Percentiles rank a stretch among this genome's conserved stretches.
Evolutionary conservation across 2,113 vertebrate species (phyloP).

Genomic region (Cottus gobio): DNA sequence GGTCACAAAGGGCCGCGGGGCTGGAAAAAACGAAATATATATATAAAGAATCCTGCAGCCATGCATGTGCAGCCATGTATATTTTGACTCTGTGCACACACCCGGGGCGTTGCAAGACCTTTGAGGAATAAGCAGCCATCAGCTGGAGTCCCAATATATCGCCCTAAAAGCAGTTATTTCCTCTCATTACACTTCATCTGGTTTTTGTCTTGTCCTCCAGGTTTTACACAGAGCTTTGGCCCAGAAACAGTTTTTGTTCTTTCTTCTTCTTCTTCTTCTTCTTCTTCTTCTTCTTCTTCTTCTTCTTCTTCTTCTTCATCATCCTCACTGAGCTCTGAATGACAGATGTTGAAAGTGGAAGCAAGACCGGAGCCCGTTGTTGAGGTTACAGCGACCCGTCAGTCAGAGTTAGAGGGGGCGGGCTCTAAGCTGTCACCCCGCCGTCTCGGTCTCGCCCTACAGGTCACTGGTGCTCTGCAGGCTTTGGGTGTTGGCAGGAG

Average conservation of each 20-base stretch:
- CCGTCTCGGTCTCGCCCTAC: constrained; percentile 62
- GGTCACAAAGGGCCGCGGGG: constrained; percentile 16
- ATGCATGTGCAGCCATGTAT: constrained; percentile 6
- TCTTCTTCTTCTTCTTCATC: no score
- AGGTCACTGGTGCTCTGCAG: constrained; percentile 69
- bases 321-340: constrained; percentile 34
- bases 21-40: constrained; percentile 15
- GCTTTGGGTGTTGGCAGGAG: constrained; percentile 48
- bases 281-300: no score
- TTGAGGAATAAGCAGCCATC: constrained; percentile 38
- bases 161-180: constrained; percentile 13
- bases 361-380: constrained; percentile 57
- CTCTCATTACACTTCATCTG: constrained; percentile 30
- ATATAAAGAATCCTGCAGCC: constrained; percentile 1
- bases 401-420: constrained; percentile 69
- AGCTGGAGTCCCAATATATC: constrained; percentile 13
- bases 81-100: constrained; percentile 24
- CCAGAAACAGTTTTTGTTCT: constrained; percentile 18
- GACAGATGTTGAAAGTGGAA: constrained; percentile 62
- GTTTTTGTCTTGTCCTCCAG: constrained; percentile 22
- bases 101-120: constrained; percentile 23
- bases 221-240: constrained; percentile 40
- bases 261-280: constrained; percentile 1
- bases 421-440: constrained; percentile 62
- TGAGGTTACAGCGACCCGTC: constrained; percentile 66